Base-by-base conservation (phyloP, 2,888 invertebrate genomes). In the Cryptocheilus praepositus region DNA sequence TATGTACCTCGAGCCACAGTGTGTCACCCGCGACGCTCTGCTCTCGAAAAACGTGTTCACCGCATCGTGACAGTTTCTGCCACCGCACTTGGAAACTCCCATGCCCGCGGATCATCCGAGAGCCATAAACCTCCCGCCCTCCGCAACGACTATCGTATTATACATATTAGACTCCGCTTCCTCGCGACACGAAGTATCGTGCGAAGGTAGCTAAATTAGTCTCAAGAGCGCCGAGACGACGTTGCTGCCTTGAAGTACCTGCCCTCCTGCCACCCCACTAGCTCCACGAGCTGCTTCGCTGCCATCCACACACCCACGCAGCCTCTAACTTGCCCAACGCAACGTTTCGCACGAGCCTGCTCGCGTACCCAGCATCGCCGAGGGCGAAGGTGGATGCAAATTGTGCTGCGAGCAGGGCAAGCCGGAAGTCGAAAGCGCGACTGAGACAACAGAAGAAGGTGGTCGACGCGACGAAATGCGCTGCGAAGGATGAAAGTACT, bases 121-220 rank as follows among this genome's bases (percentile, higher is more conserved):
- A 7, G 36, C 36, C 13, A 7, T 36, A 36, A 36, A 36, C 36
- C 11, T 11, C 11, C 11, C 36, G 36, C 1, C 36, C 11, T 36
- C 43, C 51, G 25, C 15, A 25, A 16, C 21, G 45, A 1, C 16
- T 7, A 19, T 28, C 7, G 59, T 59, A 62, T 74, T 67, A 76
- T 64, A 59, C 62, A 56, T 61, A 64, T 73, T 67, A 60, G 36
- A 36, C 52, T 58, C 53, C 49, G 68, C 57, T 64, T 63, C 46
- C 43, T 19, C 45, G 36, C 43, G 46, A 59, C 59, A 44, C 45
- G 58, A 59, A 56, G 52, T 43, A 53, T 65, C 69, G 65, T 65
- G 62, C 67, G 62, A 59, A 60, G 64, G 58, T 61, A 56, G 44
- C 57, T 70, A 66, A 75, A 75, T 74, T 67, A 66, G 60, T 28